Evolutionary conservation across 1,140 invertebrate species (phyloP).

Genomic region (Fopius arisanus): DNA sequence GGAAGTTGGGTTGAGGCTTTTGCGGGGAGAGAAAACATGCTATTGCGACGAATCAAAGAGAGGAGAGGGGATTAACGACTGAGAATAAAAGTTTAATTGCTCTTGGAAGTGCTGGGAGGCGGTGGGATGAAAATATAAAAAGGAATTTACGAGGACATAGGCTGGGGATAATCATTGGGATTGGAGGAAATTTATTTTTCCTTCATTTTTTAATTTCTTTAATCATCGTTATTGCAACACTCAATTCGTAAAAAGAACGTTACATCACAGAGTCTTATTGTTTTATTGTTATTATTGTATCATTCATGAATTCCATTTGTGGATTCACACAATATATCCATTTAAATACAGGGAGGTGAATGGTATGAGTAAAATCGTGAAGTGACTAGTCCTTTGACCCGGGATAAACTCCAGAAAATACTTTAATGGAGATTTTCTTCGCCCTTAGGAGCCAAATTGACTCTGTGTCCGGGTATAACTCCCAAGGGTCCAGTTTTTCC

Average conservation of each 20-base stretch:
- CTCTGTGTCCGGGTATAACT: not conserved
- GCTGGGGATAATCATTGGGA: not conserved
- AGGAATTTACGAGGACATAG: constrained; percentile 1
- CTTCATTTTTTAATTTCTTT: constrained; percentile 16
- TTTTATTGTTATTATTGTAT: no score
- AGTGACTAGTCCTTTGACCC: no score
- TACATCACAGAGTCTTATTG: no score
- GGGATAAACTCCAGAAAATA: not conserved
- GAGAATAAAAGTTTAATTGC: constrained; percentile 32
- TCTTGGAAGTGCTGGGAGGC: not conserved
- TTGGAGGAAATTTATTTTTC: not conserved
- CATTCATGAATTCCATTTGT: no score
- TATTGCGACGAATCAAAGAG: constrained; percentile 1
- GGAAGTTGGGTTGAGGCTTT: not conserved
- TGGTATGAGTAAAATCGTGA: no score
- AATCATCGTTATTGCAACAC: not conserved
- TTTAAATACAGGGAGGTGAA: no score
- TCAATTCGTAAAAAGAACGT: no score
- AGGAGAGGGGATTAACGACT: constrained; percentile 12
- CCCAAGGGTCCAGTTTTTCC: not conserved
- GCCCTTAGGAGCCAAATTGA: not conserved
- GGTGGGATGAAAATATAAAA: not conserved
- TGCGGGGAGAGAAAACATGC: not conserved
- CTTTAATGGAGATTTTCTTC: not conserved
- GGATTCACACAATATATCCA: no score